These are phyloP conservation scores for Ernsta delagoae DNA, from an alignment of 2,888 invertebrate species.

Conservation along the genomic window DNA sequence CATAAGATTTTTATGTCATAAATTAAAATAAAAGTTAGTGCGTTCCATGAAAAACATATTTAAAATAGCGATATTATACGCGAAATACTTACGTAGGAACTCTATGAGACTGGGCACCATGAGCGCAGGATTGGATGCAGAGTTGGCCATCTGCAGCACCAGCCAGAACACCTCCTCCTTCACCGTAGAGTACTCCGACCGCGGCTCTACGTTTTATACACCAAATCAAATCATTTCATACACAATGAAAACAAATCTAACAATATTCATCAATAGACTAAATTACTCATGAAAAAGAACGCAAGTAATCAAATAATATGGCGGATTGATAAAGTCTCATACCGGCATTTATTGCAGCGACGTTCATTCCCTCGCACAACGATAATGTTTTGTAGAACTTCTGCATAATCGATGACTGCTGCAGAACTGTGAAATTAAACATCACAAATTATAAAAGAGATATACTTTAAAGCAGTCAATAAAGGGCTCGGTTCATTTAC, in stretches of 20 bases:
- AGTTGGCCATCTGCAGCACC: conserved; percentile 90
- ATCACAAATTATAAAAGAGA: too few species aligned
- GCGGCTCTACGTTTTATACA: conserved; percentile 55
- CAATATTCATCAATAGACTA: background rate
- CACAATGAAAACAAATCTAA: background rate
- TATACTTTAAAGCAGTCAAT: too few species aligned
- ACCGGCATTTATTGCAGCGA: conserved; percentile 58
- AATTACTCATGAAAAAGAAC: too few species aligned
- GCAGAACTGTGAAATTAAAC: conserved; percentile 81
- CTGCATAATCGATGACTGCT: conserved; percentile 92
- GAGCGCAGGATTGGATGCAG: conserved; percentile 89
- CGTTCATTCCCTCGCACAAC: conserved; percentile 84
- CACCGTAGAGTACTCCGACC: conserved; percentile 89
- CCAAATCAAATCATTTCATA: background rate
- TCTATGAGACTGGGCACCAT: conserved; percentile 91
- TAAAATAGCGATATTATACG: too few species aligned
- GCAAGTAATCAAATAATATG: too few species aligned
- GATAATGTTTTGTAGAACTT: conserved; percentile 92
- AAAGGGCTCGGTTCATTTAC: too few species aligned
- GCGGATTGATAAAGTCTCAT: conserved; percentile 33
- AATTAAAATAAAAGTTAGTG: too few species aligned
- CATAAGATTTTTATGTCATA: too few species aligned
- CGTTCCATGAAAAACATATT: too few species aligned
- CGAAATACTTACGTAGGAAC: conserved; percentile 83
- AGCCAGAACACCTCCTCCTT: conserved; percentile 96